These are phyloP conservation scores for Elephantulus edwardii DNA, from an alignment of 2,113 vertebrate species.

Conservation along the genomic window DNA sequence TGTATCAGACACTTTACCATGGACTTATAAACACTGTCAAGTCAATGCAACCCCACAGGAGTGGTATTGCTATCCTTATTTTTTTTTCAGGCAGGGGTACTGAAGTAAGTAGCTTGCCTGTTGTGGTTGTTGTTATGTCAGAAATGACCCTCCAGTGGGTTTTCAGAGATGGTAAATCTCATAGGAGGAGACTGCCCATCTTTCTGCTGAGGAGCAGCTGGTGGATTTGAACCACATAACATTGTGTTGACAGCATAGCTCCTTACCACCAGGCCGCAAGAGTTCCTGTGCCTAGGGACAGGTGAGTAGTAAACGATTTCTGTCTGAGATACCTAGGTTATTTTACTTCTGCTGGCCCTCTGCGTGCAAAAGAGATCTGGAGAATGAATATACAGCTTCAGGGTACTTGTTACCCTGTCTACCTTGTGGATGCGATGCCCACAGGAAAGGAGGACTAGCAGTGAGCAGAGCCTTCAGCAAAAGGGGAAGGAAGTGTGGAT, in stretches of 20 bases:
- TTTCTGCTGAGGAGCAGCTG: no score
- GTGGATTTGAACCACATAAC: no score
- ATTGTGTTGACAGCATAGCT: no score
- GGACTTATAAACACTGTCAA: neutral
- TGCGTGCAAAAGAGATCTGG: neutral
- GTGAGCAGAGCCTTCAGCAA: neutral
- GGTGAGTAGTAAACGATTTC: neutral
- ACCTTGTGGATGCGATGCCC: neutral
- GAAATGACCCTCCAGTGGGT: no score
- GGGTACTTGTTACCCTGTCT: neutral
- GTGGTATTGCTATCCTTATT: neutral
- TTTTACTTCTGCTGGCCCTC: neutral
- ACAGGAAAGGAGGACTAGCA: neutral
- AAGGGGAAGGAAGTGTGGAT: neutral
- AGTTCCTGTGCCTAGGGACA: neutral
- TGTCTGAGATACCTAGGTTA: neutral
- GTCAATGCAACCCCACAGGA: neutral
- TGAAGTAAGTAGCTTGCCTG: constrained; percentile 31
- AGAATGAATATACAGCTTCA: neutral
- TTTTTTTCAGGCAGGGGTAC: constrained; percentile 11
- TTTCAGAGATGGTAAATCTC: no score
- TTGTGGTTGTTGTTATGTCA: no score
- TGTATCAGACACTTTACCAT: neutral
- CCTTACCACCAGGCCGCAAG: no score
- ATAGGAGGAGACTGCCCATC: no score